A percentile compares a stretch with the other conserved stretches of the same genome.
Evolutionary conservation across 2,113 vertebrate species (phyloP).

Genomic region (Eulemur macaco): DNA sequence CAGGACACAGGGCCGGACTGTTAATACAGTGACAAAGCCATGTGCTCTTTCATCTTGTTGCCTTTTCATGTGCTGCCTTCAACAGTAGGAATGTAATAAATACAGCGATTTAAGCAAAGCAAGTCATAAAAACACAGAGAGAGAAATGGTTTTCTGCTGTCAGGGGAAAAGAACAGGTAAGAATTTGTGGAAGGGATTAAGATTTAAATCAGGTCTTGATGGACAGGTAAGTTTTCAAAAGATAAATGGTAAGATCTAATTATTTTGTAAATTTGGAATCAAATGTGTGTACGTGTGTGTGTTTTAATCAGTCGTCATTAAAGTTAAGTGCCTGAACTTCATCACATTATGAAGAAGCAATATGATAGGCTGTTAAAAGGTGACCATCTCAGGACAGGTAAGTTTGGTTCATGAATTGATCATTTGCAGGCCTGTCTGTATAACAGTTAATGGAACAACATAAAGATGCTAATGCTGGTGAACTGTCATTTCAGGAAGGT

Average conservation of each 20-base stretch:
- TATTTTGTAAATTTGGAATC: background rate
- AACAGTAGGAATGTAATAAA: background rate
- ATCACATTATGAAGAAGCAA: background rate
- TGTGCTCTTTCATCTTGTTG: background rate
- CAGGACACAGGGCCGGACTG: background rate
- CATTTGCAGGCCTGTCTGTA: background rate
- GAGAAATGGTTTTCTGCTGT: background rate
- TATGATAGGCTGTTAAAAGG: background rate
- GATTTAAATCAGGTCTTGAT: background rate
- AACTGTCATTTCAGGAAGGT: background rate
- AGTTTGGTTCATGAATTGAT: background rate
- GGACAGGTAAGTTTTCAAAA: slow-evolving; percentile 29
- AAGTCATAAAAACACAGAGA: background rate
- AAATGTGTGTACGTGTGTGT: background rate
- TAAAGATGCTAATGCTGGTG: background rate
- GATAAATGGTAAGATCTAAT: background rate
- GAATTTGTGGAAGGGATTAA: background rate
- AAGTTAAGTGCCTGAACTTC: background rate
- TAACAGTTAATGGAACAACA: background rate
- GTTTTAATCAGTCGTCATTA: background rate
- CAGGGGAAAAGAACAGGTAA: background rate
- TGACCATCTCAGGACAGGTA: background rate
- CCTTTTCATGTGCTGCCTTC: background rate
- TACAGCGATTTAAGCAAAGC: background rate
- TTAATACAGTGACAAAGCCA: background rate